Evolutionary conservation across 2,888 invertebrate genomes (phyloP).

Genomic region (Colostygia pectinataria): DNA sequence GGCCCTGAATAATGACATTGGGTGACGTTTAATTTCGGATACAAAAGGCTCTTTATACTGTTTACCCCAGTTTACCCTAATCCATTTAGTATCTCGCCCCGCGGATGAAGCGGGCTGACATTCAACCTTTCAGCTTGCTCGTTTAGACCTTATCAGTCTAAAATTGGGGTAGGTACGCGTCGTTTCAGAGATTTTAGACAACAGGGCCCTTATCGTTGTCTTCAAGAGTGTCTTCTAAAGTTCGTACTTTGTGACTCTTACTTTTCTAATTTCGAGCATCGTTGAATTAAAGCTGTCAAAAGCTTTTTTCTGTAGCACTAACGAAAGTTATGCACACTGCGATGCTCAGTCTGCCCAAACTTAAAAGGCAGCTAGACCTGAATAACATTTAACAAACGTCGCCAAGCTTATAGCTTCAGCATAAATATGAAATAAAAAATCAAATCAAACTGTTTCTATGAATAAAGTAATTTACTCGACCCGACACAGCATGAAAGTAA

Average conservation of each 20-base stretch:
- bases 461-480: constrained; percentile 4
- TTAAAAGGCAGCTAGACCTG: no score
- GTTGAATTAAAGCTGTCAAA: no score
- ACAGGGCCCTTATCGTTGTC: no score
- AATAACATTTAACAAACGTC: no score
- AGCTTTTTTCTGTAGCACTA: no score
- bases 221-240: no score
- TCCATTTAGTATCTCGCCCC: constrained; percentile 57
- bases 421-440: background rate
- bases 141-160: constrained; percentile 25
- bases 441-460: constrained; percentile 1
- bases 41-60: constrained; percentile 80
- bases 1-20: constrained; percentile 76
- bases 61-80: constrained; percentile 81
- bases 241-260: no score
- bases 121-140: constrained; percentile 55
- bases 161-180: constrained; percentile 19
- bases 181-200: constrained; percentile 21
- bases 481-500: constrained; percentile 2
- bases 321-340: no score
- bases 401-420: no score
- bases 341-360: no score
- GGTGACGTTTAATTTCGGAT: constrained; percentile 80
- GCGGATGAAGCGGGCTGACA: constrained; percentile 43
- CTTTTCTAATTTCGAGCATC: no score